These are phyloP conservation scores for Echiichthys vipera DNA, from an alignment of 2,797 vertebrate species.

Conservation along the genomic window DNA sequence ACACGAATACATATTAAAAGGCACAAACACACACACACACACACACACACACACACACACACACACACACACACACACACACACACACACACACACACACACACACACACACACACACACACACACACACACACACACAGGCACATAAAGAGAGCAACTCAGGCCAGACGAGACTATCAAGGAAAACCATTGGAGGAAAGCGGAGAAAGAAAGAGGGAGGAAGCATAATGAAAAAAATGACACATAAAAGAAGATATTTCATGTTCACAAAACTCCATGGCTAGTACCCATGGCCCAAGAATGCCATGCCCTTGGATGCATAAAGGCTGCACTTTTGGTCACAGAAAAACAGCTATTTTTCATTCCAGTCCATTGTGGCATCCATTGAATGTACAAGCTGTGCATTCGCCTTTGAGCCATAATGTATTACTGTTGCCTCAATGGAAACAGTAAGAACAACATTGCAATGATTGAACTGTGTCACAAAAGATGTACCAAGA, in stretches of 20 bases:
- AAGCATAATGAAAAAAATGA: constrained; percentile 74
- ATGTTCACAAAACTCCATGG: constrained; percentile 75
- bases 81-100: not conserved
- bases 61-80: constrained; percentile 17
- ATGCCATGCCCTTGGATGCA: constrained; percentile 82
- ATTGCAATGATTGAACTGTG: constrained; percentile 58
- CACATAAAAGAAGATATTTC: constrained; percentile 82
- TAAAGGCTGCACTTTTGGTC: constrained; percentile 80
- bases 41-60: not conserved
- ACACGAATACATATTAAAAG: constrained; percentile 12
- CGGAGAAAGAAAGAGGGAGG: constrained; percentile 63
- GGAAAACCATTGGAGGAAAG: constrained; percentile 67
- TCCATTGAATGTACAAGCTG: constrained; percentile 77
- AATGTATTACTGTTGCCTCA: constrained; percentile 71
- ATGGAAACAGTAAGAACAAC: constrained; percentile 69
- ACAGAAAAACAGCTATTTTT: constrained; percentile 77
- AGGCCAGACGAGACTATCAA: constrained; percentile 63
- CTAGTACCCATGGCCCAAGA: constrained; percentile 73
- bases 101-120: constrained; percentile 4
- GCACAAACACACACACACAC: constrained; percentile 7
- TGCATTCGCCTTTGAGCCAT: constrained; percentile 74
- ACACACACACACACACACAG: constrained; percentile 9
- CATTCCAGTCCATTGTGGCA: constrained; percentile 74
- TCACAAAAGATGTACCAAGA: constrained; percentile 67
- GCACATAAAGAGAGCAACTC: constrained; percentile 68